Percentiles rank a stretch among this genome's conserved stretches.
These are phyloP conservation scores for Toxostoma redivivum DNA, from an alignment of 2,113 vertebrate species.

Conservation along the genomic window DNA sequence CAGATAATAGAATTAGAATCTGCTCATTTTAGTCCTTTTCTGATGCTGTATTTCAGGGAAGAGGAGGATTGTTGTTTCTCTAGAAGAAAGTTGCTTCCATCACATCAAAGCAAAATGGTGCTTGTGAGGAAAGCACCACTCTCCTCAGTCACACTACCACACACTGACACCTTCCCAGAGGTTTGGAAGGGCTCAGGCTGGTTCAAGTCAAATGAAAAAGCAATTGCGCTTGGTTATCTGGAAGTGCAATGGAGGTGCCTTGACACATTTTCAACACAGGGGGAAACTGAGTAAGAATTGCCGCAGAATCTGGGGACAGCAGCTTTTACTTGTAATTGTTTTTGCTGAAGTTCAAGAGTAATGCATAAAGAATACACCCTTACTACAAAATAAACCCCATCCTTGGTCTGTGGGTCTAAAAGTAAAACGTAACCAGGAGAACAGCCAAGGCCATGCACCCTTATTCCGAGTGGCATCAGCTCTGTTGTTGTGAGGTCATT, in stretches of 20 bases:
- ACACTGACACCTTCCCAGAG: neutral
- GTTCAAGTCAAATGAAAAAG: neutral
- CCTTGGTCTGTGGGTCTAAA: neutral
- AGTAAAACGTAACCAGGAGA: neutral
- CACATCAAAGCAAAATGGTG: neutral
- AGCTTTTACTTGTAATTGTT: neutral
- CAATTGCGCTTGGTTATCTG: neutral
- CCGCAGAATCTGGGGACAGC: neutral
- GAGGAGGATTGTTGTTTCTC: neutral
- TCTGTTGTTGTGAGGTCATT: conserved; percentile 50
- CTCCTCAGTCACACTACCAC: neutral
- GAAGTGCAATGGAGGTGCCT: neutral
- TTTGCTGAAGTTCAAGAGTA: neutral
- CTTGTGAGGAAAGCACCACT: neutral
- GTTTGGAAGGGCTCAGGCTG: neutral
- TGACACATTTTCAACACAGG: neutral
- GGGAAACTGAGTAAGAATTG: neutral
- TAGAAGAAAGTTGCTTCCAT: conserved; percentile 42
- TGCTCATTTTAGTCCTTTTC: neutral
- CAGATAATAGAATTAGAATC: neutral
- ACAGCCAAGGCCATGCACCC: neutral
- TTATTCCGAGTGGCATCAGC: conserved; percentile 8
- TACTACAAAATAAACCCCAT: neutral
- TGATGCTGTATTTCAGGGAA: neutral
- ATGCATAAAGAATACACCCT: neutral